Evolutionary conservation across 2,888 invertebrate genomes (phyloP).

Genomic region (Lissocephala sabroskyi): DNA sequence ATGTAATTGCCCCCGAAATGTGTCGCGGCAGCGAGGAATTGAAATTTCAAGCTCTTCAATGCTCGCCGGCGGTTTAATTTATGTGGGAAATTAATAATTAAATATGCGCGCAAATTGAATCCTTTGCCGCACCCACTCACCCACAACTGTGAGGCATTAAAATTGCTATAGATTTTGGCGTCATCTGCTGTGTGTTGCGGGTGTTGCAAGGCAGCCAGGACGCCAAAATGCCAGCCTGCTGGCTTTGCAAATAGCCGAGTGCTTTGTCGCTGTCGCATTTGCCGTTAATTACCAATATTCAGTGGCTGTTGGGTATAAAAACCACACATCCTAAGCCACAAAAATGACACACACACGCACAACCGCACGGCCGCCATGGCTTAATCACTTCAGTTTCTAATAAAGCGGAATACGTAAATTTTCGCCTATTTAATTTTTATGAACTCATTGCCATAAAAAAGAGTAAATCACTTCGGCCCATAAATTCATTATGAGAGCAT

Average conservation of each 20-base stretch:
- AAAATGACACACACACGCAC: constrained; percentile 16
- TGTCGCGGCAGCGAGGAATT: neutral
- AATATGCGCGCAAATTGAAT: constrained; percentile 46
- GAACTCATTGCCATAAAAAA: constrained; percentile 29
- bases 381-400: constrained; percentile 10
- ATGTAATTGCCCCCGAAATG: neutral
- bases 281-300: constrained; percentile 45
- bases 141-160: too few species aligned
- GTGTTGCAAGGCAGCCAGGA: too few species aligned
- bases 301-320: constrained; percentile 35
- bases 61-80: constrained; percentile 2
- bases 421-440: constrained; percentile 2
- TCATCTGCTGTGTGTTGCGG: neutral
- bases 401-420: constrained; percentile 14
- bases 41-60: constrained; percentile 43
- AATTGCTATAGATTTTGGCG: neutral
- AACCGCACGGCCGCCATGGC: constrained; percentile 9
- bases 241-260: too few species aligned
- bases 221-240: too few species aligned
- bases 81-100: constrained; percentile 40
- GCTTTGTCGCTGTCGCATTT: constrained; percentile 15
- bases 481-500: constrained; percentile 16
- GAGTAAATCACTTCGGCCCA: constrained; percentile 29
- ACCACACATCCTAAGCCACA: constrained; percentile 30
- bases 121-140: constrained; percentile 28